Base-by-base conservation (phyloP, 2,113 vertebrate species). In the Strix aluco region DNA sequence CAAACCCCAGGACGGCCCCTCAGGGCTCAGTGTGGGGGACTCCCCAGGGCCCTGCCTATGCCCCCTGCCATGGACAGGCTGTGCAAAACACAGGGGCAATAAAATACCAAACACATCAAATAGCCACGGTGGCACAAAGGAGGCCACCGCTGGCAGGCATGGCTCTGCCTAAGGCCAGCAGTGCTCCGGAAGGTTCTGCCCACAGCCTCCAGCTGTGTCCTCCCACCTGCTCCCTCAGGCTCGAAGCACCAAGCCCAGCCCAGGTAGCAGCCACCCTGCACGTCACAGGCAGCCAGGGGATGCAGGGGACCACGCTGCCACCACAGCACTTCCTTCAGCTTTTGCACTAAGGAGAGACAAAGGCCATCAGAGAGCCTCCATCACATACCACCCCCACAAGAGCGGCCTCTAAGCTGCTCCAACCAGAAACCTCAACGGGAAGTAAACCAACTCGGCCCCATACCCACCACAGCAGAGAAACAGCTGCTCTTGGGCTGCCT, bases 21-120 rank as follows among this genome's bases (percentile, higher is more conserved):
- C 55, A 13, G 25, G 4, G 20, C 30, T 21, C 25, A 10, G 15
- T 15, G 2, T 0, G 6, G 61, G 9, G 21, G 27, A 10, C 17
- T 32, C 17, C 10, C 21, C 10, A 1, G 5, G 2, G 8, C 36
- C 11, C 6, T 38, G 13, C 5, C 10, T 23, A 2, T 27, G 9
- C 27, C 2, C n/a, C 14, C 34, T 2, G 3, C 2, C 34, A 7
- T 0, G 0, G 17, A 6, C 1, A 0, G 40, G 36, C 19, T 52
- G 36, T 6, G 11, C 47, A 30, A 23, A 30, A 30, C 9, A 21
- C 38, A 8, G 9, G 1, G 2, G 10, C 29, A 7, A 46, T 12
- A 21, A 30, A 79, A 62, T 1, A 8, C 14, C 44, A 11, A 22
- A 3, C 6, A 13, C 14, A 5, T 20, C 18, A 7, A 46, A 40